phyloP scores from a whole-genome alignment of 2,888 invertebrate species.

The Andricus quercusramuli region DNA sequence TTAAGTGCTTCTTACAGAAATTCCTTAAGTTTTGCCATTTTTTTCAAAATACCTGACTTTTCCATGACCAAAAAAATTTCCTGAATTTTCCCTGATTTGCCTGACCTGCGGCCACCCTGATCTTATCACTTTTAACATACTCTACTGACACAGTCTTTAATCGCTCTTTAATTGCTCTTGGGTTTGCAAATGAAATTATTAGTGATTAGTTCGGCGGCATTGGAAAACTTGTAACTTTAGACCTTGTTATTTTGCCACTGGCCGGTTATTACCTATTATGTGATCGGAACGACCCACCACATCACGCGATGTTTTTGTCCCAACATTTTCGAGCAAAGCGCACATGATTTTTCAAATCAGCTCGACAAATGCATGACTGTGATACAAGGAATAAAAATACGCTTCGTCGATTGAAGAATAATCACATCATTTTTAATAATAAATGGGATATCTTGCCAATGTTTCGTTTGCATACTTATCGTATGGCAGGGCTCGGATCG shows the following conservation, averaged over 20 bases:
- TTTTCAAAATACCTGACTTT: too few species aligned
- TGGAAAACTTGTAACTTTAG: constrained; percentile 27
- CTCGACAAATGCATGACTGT: not conserved
- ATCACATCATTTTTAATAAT: too few species aligned
- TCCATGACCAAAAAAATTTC: too few species aligned
- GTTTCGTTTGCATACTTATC: too few species aligned
- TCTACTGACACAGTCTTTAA: constrained; percentile 2
- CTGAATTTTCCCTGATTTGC: too few species aligned
- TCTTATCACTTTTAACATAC: not conserved
- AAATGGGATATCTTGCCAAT: too few species aligned
- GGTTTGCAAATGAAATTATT: not conserved
- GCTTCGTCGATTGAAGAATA: too few species aligned
- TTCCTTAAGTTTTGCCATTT: too few species aligned
- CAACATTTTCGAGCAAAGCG: not conserved
- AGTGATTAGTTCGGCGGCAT: constrained; percentile 6
- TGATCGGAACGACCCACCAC: not conserved
- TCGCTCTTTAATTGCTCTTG: not conserved
- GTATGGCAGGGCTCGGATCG: too few species aligned
- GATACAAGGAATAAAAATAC: not conserved
- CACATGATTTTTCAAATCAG: not conserved
- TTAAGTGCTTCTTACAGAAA: too few species aligned
- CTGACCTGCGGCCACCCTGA: too few species aligned
- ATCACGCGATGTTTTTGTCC: constrained; percentile 29
- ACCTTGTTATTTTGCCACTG: constrained; percentile 10
- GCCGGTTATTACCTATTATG: constrained; percentile 35